phyloP scores from a whole-genome alignment of 2,113 vertebrate genomes.

The Pycnonotus jocosus region DNA sequence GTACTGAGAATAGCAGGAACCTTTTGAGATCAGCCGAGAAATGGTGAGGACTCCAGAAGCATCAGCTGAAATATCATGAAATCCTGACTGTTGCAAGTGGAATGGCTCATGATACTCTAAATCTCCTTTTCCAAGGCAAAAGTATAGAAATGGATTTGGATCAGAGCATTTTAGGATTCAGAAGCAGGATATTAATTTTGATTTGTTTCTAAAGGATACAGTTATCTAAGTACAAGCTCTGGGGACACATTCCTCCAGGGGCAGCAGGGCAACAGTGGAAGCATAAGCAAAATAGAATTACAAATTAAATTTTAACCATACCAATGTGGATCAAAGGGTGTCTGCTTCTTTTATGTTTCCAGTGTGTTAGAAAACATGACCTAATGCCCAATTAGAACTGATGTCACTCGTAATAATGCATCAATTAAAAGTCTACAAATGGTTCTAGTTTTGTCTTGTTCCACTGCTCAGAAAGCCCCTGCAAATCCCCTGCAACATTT shows the following conservation, averaged over 20 bases:
- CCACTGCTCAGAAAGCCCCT: neutral
- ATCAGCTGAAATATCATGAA: neutral
- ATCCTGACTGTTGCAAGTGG: neutral
- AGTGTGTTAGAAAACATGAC: neutral
- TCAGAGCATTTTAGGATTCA: neutral
- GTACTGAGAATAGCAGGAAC: neutral
- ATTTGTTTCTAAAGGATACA: neutral
- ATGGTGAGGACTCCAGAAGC: neutral
- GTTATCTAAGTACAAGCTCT: neutral
- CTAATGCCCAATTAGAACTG: slow-evolving; percentile 1
- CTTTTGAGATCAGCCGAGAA: neutral
- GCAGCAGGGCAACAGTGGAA: neutral
- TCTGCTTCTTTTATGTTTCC: slow-evolving; percentile 17
- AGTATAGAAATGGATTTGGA: neutral
- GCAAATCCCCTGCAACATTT: neutral
- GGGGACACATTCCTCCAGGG: neutral
- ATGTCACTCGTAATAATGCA: neutral
- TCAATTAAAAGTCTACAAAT: slow-evolving; percentile 8
- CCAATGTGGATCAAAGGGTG: neutral
- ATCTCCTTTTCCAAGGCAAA: neutral
- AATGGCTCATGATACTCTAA: neutral
- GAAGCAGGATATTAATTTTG: neutral
- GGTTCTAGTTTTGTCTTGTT: neutral
- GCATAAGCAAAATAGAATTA: neutral
- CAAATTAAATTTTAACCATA: neutral